phyloP scores from a whole-genome alignment of 2,113 vertebrate species.

The Mirza zaza region DNA sequence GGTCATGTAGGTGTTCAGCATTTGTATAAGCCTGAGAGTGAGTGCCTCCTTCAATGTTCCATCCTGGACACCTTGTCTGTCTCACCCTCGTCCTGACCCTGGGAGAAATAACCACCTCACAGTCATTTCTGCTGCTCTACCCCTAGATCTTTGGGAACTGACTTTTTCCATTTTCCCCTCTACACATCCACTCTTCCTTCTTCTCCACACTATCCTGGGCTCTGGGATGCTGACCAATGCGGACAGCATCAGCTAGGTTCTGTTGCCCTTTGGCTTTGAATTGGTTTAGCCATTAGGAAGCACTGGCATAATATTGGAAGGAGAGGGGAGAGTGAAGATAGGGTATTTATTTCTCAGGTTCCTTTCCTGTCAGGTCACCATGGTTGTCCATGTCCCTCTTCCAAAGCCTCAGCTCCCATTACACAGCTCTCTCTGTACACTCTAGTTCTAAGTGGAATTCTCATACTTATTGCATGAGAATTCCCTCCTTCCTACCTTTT shows the following conservation, averaged over 20 bases:
- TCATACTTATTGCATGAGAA: too few species aligned
- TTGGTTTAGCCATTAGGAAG: background rate
- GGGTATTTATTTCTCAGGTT: background rate
- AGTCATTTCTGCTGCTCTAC: background rate
- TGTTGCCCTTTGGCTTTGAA: background rate
- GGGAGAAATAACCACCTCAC: background rate
- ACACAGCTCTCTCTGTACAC: background rate
- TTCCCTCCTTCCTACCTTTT: background rate
- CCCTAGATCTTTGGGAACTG: background rate
- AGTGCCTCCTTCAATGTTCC: background rate
- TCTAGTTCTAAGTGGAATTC: background rate
- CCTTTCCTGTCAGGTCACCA: background rate
- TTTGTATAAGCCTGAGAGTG: background rate
- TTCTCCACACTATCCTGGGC: too few species aligned
- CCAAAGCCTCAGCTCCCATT: background rate
- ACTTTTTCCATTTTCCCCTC: background rate
- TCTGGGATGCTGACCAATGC: background rate
- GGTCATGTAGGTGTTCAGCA: background rate
- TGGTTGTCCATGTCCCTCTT: background rate
- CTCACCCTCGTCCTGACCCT: background rate
- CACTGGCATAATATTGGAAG: background rate
- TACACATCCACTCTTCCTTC: background rate
- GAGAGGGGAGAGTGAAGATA: background rate
- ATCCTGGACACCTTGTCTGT: background rate
- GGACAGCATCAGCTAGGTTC: background rate